phyloP scores from a whole-genome alignment of 1,140 invertebrate species.

The Drosophila pallidifrons region DNA sequence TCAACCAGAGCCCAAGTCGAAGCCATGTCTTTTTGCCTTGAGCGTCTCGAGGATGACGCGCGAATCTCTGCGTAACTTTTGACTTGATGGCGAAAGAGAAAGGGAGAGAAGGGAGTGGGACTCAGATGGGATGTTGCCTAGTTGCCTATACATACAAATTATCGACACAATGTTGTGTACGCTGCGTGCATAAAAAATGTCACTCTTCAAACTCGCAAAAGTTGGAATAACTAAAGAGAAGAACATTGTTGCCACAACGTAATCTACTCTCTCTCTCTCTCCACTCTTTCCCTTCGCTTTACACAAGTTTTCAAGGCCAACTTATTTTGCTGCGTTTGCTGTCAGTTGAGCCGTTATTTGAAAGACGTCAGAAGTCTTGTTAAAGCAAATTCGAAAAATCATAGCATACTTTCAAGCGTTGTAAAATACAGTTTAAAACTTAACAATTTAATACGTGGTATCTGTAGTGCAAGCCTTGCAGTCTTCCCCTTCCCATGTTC shows the following conservation, averaged over 20 bases:
- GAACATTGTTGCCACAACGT: background rate
- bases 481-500: too few relatives aligned
- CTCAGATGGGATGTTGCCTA: slow-evolving; percentile 31
- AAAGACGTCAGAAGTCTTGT: slow-evolving; percentile 51
- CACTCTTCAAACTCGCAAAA: slow-evolving; percentile 33
- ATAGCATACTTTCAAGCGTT: background rate
- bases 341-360: slow-evolving; percentile 15
- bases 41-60: slow-evolving; percentile 59
- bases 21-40: slow-evolving; percentile 32
- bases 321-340: slow-evolving; percentile 19
- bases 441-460: background rate
- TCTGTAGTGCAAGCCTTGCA: background rate
- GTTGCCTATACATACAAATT: slow-evolving; percentile 70
- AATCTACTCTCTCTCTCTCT: too few relatives aligned
- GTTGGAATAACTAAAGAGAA: slow-evolving; percentile 46
- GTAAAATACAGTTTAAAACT: background rate
- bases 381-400: slow-evolving; percentile 13
- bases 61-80: slow-evolving; percentile 67
- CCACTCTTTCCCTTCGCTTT: too few relatives aligned
- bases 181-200: slow-evolving; percentile 54
- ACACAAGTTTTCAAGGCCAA: slow-evolving; percentile 63
- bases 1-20: slow-evolving; percentile 5
- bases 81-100: slow-evolving; percentile 24
- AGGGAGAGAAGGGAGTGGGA: background rate
- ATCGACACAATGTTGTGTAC: slow-evolving; percentile 68